Evolutionary conservation across 1,140 invertebrate species (phyloP).

Genomic region (Drosophila tropicalis): DNA sequence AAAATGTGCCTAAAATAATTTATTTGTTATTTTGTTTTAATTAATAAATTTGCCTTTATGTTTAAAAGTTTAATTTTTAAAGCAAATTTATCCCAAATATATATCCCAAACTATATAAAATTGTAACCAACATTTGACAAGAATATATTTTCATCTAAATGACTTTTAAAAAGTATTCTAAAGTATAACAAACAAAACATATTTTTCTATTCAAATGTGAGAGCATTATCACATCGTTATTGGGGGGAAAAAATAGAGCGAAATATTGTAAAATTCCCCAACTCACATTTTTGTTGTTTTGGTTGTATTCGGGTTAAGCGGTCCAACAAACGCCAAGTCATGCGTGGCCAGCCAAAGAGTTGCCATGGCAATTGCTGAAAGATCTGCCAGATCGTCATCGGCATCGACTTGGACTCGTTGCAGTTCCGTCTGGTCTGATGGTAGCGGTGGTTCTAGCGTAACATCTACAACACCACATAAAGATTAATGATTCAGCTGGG

Average conservation of each 20-base stretch:
- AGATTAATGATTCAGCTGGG: slow-evolving; percentile 43
- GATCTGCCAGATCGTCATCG: background rate
- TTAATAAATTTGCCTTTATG: too few species aligned
- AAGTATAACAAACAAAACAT: too few species aligned
- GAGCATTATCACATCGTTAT: slow-evolving; percentile 16
- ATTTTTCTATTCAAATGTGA: background rate
- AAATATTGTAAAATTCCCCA: background rate
- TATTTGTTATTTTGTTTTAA: too few species aligned
- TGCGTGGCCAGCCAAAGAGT: slow-evolving; percentile 61
- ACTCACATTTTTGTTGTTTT: slow-evolving; percentile 25
- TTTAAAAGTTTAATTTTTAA: too few species aligned
- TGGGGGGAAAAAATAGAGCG: too few species aligned
- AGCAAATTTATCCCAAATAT: too few species aligned
- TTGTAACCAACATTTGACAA: too few species aligned
- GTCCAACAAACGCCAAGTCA: slow-evolving; percentile 67
- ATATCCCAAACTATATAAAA: too few species aligned
- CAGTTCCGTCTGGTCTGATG: slow-evolving; percentile 31
- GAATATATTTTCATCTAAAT: too few species aligned
- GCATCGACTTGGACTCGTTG: slow-evolving; percentile 39
- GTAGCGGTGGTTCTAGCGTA: slow-evolving; percentile 39
- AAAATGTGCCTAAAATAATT: too few species aligned
- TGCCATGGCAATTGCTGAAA: slow-evolving; percentile 14
- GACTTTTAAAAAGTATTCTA: too few species aligned
- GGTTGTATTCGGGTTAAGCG: slow-evolving; percentile 70
- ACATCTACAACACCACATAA: slow-evolving; percentile 24